Evolutionary conservation across 2,113 vertebrate genomes (phyloP).

Genomic region (Ictidomys tridecemlineatus): DNA sequence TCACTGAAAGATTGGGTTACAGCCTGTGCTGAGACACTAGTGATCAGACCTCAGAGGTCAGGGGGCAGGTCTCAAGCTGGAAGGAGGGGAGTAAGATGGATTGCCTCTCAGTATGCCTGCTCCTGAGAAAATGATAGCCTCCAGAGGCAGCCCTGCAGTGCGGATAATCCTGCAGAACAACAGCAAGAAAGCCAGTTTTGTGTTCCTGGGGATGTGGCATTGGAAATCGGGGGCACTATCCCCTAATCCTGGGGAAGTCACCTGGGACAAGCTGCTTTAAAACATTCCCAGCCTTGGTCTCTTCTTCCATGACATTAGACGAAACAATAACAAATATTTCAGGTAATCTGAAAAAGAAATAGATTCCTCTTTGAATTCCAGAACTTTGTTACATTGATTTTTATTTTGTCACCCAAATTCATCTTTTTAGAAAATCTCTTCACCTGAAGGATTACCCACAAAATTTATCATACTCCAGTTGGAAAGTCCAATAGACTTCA

Average conservation of each 20-base stretch:
- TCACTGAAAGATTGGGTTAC: constrained; percentile 59
- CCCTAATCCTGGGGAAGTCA: not conserved
- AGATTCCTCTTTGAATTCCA: constrained; percentile 24
- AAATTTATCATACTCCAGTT: not conserved
- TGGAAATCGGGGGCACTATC: not conserved
- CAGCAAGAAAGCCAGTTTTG: not conserved
- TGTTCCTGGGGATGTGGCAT: not conserved
- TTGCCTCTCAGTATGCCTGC: constrained; percentile 18
- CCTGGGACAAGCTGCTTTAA: not conserved
- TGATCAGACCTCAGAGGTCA: constrained; percentile 49
- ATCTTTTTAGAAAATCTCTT: constrained; percentile 27
- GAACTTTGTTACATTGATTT: not conserved
- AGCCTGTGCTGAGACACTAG: not conserved
- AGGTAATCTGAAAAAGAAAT: constrained; percentile 17
- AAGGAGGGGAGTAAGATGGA: constrained; percentile 28
- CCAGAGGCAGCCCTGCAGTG: not conserved
- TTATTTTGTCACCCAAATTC: not conserved
- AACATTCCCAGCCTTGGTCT: not conserved
- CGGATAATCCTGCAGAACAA: not conserved
- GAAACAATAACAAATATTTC: constrained; percentile 28
- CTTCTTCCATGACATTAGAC: not conserved
- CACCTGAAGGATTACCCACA: not conserved
- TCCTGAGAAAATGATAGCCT: constrained; percentile 56
- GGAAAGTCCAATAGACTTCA: not conserved
- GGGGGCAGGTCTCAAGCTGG: constrained; percentile 39